Percentiles rank a stretch among this genome's conserved stretches.
phyloP scores from a whole-genome alignment of 2,888 invertebrate species.

The Neria commutata region DNA sequence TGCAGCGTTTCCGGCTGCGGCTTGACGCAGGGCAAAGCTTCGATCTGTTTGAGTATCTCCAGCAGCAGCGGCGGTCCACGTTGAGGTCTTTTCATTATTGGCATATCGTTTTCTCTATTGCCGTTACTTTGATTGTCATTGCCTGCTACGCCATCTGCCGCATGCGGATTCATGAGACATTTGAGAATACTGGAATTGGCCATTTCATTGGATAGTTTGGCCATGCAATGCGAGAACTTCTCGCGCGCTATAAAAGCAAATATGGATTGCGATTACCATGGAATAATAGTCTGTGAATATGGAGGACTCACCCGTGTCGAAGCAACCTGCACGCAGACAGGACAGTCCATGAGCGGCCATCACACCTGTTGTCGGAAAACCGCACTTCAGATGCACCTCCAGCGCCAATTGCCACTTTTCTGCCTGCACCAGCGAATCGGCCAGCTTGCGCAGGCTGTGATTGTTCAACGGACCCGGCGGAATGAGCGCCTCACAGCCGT shows the following conservation, averaged over 20 bases:
- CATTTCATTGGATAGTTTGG: conserved; percentile 48
- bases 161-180: conserved; percentile 29
- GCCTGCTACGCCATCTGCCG: conserved; percentile 12
- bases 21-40: conserved; percentile 61
- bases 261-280: background rate
- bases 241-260: conserved; percentile 49
- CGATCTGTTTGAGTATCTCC: conserved; percentile 74
- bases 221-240: conserved; percentile 58
- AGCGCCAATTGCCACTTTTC: conserved; percentile 85
- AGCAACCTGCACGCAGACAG: conserved; percentile 79
- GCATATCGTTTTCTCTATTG: conserved; percentile 33
- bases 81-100: conserved; percentile 62
- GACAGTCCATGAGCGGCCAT: conserved; percentile 90
- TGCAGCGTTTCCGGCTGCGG: conserved; percentile 54
- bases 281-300: background rate
- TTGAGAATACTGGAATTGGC: conserved; percentile 46
- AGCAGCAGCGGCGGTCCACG: conserved; percentile 72
- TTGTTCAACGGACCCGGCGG: conserved; percentile 54
- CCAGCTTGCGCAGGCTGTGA: conserved; percentile 73
- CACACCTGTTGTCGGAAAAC: conserved; percentile 77
- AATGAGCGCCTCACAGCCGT: conserved; percentile 62
- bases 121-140: conserved; percentile 15
- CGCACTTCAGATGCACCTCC: conserved; percentile 86
- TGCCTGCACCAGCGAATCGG: conserved; percentile 76
- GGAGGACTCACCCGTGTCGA: conserved; percentile 67